Base-by-base conservation (phyloP, 2,888 invertebrate species). In the Agrochola macilenta region DNA sequence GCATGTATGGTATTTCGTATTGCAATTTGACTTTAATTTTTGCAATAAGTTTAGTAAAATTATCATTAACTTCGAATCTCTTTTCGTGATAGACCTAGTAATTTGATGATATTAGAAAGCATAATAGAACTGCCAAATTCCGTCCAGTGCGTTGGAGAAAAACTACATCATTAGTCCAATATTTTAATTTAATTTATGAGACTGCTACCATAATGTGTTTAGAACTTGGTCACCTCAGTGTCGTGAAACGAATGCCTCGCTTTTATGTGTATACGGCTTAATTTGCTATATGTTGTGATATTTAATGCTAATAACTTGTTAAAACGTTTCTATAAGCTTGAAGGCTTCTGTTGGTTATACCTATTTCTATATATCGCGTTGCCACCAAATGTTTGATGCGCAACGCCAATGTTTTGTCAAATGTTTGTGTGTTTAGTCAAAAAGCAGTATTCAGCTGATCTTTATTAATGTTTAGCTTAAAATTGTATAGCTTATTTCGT, bases 211-310 rank as follows among this genome's bases (percentile, higher is more conserved):
- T 17, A n/a, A 60, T 39, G 35, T 68, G 63, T 72, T 60, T 69
- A 57, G 26, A 61, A 46, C 68, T 78, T 39, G 69, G 81, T 75
- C 65, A 30, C 30, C 46, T 39, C 12, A 20, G 81, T 79, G 81
- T 73, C 69, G 83, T 83, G 76, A 14, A 70, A 68, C 69, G 83
- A 78, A 30, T 26, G 76, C 87, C 89, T 83, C 84, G 89, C 89
- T 86, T 83, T 49, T 82, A 78, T 83, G 80, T 90, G 94, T 95
- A 93, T 94, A 94, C 95, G 94, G 95, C 94, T 95, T 95, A 82
- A 88, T 94, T 94, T 92, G 93, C 93, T 93, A 92, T 90, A 91
- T 95, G 93, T 95, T 95, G 95, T 95, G 95, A 95, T 95, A 95
- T 93, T 93, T 91, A 91, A 90, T 89, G 78, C 87, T 91, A 93